A percentile compares a stretch with the other conserved stretches of the same genome.
phyloP scores from a whole-genome alignment of 2,113 vertebrate genomes.

The Limanda limanda region DNA sequence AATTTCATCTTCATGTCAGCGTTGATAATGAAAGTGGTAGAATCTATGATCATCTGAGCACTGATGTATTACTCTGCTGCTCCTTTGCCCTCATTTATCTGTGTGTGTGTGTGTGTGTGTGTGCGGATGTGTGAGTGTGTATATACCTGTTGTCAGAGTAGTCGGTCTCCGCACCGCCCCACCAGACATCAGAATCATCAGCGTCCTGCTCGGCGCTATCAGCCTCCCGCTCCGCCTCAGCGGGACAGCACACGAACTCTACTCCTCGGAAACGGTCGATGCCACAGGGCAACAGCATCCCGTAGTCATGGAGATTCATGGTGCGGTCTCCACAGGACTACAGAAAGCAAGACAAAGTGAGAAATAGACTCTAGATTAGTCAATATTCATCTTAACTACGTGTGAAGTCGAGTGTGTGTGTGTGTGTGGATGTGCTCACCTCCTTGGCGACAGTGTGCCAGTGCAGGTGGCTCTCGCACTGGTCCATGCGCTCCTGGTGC shows the following conservation, averaged over 20 bases:
- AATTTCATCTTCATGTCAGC: background rate
- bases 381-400: background rate
- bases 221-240: constrained; percentile 85
- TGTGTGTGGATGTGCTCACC: constrained; percentile 74
- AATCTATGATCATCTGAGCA: constrained; percentile 3
- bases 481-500: constrained; percentile 98
- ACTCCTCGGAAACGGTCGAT: constrained; percentile 97
- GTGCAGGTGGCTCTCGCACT: constrained; percentile 98
- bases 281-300: constrained; percentile 96
- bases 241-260: constrained; percentile 96
- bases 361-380: background rate
- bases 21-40: constrained; percentile 28
- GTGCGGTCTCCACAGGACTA: constrained; percentile 95
- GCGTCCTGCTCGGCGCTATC: constrained; percentile 90
- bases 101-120: constrained; percentile 18
- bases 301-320: constrained; percentile 96
- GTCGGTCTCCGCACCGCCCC: constrained; percentile 95
- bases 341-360: background rate
- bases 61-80: constrained; percentile 22
- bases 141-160: constrained; percentile 92
- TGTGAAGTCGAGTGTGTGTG: background rate
- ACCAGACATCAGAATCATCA: constrained; percentile 98
- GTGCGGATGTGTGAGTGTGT: constrained; percentile 9
- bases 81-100: constrained; percentile 27
- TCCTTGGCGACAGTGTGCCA: constrained; percentile 99